These are phyloP conservation scores for Peromyscus californicus DNA, from an alignment of 2,113 vertebrate species.

Conservation along the genomic window DNA sequence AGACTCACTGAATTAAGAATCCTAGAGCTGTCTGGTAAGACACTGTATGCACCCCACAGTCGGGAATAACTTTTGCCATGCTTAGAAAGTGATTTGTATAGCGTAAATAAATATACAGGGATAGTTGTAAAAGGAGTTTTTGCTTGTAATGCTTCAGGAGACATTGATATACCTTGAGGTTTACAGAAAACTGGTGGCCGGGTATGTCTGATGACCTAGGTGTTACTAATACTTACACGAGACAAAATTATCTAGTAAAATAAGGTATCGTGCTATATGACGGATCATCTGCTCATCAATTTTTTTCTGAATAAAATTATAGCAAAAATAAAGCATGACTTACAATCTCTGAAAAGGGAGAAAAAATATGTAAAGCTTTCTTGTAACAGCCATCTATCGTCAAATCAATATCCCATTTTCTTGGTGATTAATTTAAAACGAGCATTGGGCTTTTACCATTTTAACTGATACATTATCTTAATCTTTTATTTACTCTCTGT, in stretches of 20 bases:
- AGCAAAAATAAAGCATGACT: slow-evolving; percentile 18
- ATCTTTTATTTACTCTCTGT: slow-evolving; percentile 75
- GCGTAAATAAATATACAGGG: slow-evolving; percentile 24
- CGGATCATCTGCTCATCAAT: slow-evolving; percentile 5
- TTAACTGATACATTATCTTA: slow-evolving; percentile 56
- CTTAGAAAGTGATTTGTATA: slow-evolving; percentile 17
- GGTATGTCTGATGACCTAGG: not conserved
- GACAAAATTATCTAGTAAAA: slow-evolving; percentile 32
- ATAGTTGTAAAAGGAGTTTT: not conserved
- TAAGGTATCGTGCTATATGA: not conserved
- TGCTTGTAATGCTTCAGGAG: slow-evolving; percentile 12
- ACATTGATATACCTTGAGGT: not conserved
- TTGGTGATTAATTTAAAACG: slow-evolving; percentile 78
- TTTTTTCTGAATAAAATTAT: slow-evolving; percentile 48
- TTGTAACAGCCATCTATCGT: slow-evolving; percentile 45
- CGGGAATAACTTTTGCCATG: not conserved
- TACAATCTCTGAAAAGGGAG: slow-evolving; percentile 15
- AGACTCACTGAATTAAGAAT: slow-evolving; percentile 39
- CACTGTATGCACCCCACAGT: not conserved
- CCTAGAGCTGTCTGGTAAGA: not conserved
- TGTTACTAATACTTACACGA: not conserved
- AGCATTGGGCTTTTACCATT: slow-evolving; percentile 47
- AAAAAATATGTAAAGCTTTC: slow-evolving; percentile 71
- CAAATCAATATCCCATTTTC: slow-evolving; percentile 81
- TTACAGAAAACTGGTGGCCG: slow-evolving; percentile 19